Evolutionary conservation across 2,888 invertebrate genomes (phyloP).

Genomic region (Polydrusus tereticollis): DNA sequence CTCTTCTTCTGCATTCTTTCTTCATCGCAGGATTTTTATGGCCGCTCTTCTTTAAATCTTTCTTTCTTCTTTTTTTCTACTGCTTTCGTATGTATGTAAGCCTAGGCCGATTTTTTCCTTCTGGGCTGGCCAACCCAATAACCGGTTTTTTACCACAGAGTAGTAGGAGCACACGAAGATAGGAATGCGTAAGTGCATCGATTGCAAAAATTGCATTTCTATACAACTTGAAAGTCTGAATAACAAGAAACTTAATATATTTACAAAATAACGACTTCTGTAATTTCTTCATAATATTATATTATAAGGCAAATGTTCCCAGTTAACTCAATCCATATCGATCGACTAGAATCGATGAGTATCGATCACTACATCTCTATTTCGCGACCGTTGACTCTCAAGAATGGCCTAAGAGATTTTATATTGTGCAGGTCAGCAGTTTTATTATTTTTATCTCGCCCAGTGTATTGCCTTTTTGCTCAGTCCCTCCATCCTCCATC

Average conservation of each 20-base stretch:
- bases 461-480: slow-evolving; percentile 50
- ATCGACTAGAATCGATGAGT: slow-evolving; percentile 11
- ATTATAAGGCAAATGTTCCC: no score
- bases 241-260: no score
- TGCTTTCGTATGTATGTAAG: slow-evolving; percentile 48
- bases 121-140: slow-evolving; percentile 49
- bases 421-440: slow-evolving; percentile 67
- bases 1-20: slow-evolving; percentile 36
- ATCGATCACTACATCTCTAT: neutral
- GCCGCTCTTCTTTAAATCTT: slow-evolving; percentile 45
- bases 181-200: slow-evolving; percentile 18
- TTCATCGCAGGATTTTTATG: slow-evolving; percentile 33
- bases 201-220: neutral
- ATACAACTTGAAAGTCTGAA: no score
- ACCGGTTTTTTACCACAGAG: slow-evolving; percentile 64
- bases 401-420: slow-evolving; percentile 59
- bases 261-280: no score
- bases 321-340: neutral
- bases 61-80: slow-evolving; percentile 26
- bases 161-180: slow-evolving; percentile 25
- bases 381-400: slow-evolving; percentile 47
- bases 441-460: slow-evolving; percentile 66
- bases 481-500: neutral
- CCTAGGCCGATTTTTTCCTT: slow-evolving; percentile 43
- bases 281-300: no score